Base-by-base conservation (phyloP, 2,888 invertebrate genomes). In the Ornithoptera priamus region DNA sequence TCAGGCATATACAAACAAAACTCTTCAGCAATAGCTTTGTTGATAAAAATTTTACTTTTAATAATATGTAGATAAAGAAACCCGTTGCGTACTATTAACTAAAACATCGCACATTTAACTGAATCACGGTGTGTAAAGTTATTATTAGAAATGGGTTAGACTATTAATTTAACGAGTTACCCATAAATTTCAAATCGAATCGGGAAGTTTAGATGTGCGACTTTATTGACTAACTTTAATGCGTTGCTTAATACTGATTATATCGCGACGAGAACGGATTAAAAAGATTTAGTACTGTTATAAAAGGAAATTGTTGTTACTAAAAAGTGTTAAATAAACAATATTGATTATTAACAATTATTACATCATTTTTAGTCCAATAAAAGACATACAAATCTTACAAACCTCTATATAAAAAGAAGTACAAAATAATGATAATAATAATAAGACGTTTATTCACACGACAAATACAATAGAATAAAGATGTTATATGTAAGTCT, bases 111-210 rank as follows among this genome's bases (percentile, higher is more conserved):
- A 56, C 8, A 62, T 53, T 58, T 50, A 58, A 64, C 50, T 68
- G 70, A 72, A 62, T 69, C 56, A 68, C 60, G 62, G 64, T 53
- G 69, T 60, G 60, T 63, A 71, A 70, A 71, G 50, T 18, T 70
- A 66, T 65, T 66, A 67, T 70, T 62, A 60, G 66, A 72, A 73
- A 71, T 80, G 77, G 82, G 80, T 81, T 79, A 72, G 71, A 70
- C 73, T 75, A 75, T 75, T 73, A 71, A 71, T 74, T 80, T 80
- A 78, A 81, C 76, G 78, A 76, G 62, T 67, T 67, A 72, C 66
- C 74, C 58, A 77, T 80, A 78, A 80, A 79, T 77, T 72, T 67
- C 50, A 69, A 66, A 65, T 57, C 61, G 66, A 71, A 66, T 70
- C 59, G 53, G 72, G 68, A 72, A 70, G 72, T 70, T 72, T 68